Percentiles rank a stretch among this genome's conserved stretches.
phyloP scores from a whole-genome alignment of 2,888 invertebrate species.

The Cerceris ruficornis region DNA sequence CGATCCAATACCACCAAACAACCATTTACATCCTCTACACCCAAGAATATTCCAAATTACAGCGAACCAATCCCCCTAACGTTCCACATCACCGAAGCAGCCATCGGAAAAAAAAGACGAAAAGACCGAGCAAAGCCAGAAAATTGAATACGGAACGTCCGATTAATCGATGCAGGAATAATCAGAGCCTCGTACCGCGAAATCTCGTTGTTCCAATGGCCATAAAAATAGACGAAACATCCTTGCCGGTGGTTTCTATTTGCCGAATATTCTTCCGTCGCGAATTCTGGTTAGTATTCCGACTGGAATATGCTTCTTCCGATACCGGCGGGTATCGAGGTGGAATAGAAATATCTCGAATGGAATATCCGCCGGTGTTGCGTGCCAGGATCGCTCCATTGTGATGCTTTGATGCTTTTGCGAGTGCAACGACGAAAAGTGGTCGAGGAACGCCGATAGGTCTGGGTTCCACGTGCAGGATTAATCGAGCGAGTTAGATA shows the following conservation, averaged over 20 bases:
- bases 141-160: too few species aligned
- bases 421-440: conserved; percentile 24
- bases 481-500: neutral
- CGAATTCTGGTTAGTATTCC: conserved; percentile 39
- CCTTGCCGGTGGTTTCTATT: conserved; percentile 19
- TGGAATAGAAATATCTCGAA: conserved; percentile 24
- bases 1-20: too few species aligned
- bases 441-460: conserved; percentile 6
- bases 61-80: too few species aligned
- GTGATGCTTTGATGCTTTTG: conserved; percentile 5
- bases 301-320: conserved; percentile 10
- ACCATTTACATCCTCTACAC: too few species aligned
- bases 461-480: neutral
- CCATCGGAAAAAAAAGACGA: too few species aligned
- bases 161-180: too few species aligned
- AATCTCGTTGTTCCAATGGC: too few species aligned
- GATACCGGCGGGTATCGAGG: neutral
- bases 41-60: too few species aligned
- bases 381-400: conserved; percentile 25
- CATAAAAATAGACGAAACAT: too few species aligned
- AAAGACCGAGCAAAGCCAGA: too few species aligned
- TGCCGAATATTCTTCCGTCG: neutral
- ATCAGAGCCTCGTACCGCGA: too few species aligned
- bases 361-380: conserved; percentile 17
- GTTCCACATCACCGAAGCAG: too few species aligned